Percentiles rank a stretch among this genome's conserved stretches.
Conservation (phyloP, 1,140 invertebrate species). For the Microplitis mediator region DNA sequence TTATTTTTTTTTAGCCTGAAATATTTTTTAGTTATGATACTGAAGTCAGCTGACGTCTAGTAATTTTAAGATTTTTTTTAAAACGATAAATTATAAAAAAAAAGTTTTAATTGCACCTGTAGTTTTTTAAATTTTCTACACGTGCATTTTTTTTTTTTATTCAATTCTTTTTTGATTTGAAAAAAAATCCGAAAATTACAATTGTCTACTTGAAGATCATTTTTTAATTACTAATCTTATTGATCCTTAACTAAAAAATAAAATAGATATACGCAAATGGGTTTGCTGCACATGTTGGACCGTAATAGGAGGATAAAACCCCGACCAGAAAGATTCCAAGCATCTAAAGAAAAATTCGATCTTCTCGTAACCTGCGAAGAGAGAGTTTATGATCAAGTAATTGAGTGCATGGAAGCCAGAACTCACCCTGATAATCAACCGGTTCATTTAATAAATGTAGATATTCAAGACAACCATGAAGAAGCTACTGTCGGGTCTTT, state of each 20-base stretch:
- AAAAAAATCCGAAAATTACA: too few relatives aligned
- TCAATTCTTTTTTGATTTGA: too few relatives aligned
- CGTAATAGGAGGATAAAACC: slow-evolving; percentile 95
- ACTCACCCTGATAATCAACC: slow-evolving; percentile 78
- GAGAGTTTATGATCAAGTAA: slow-evolving; percentile 96
- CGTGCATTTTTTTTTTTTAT: too few relatives aligned
- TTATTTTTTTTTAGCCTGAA: not conserved
- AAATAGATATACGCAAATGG: slow-evolving; percentile 95
- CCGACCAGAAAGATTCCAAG: slow-evolving; percentile 94
- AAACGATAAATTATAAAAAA: too few relatives aligned
- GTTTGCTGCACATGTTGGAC: slow-evolving; percentile 97
- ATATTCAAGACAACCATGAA: slow-evolving; percentile 99
- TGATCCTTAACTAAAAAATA: slow-evolving; percentile 26
- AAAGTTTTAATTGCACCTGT: too few relatives aligned
- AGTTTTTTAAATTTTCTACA: too few relatives aligned
- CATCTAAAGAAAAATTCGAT: slow-evolving; percentile 90
- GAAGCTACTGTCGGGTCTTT: slow-evolving; percentile 99
- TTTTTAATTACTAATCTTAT: slow-evolving; percentile 3
- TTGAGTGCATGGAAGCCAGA: slow-evolving; percentile 76
- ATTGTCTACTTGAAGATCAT: not conserved
- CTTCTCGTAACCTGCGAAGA: slow-evolving; percentile 98
- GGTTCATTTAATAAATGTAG: slow-evolving; percentile 97
- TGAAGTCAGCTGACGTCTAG: too few relatives aligned
- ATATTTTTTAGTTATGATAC: too few relatives aligned
- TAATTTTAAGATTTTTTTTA: too few relatives aligned